A percentile compares a stretch with the other conserved stretches of the same genome.
Evolutionary conservation across 2,113 vertebrate species (phyloP).

Genomic region (Phoenicopterus ruber): DNA sequence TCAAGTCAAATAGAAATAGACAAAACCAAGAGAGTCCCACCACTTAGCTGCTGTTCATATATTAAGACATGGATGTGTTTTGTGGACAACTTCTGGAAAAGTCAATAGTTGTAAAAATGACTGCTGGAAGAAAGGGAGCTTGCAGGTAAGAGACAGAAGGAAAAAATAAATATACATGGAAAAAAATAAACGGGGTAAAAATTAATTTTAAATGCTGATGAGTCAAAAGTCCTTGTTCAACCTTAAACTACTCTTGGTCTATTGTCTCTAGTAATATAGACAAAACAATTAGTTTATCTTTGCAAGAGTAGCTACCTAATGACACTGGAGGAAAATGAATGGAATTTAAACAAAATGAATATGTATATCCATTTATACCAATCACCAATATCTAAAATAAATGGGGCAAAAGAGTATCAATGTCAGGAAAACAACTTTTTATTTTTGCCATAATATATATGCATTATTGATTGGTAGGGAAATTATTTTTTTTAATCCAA

Average conservation of each 20-base stretch:
- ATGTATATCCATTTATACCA: not conserved
- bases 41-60: not conserved
- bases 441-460: not conserved
- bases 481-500: not conserved
- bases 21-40: not conserved
- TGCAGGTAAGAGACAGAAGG: not conserved
- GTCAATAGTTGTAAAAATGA: not conserved
- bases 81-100: not conserved
- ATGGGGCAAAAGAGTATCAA: not conserved
- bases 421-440: not conserved
- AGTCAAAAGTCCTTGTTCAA: not conserved
- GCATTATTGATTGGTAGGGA: not conserved
- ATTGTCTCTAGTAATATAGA: not conserved
- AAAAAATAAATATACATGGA: not conserved
- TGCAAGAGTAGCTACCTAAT: not conserved
- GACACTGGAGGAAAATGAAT: not conserved
- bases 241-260: not conserved
- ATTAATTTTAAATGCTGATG: not conserved
- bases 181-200: not conserved
- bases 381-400: not conserved
- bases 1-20: not conserved
- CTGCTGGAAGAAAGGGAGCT: not conserved
- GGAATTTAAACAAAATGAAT: not conserved
- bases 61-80: accelerated
- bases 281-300: not conserved